Evolutionary conservation across 1,140 invertebrate genomes (phyloP).

Genomic region (Heliothis subflexa): DNA sequence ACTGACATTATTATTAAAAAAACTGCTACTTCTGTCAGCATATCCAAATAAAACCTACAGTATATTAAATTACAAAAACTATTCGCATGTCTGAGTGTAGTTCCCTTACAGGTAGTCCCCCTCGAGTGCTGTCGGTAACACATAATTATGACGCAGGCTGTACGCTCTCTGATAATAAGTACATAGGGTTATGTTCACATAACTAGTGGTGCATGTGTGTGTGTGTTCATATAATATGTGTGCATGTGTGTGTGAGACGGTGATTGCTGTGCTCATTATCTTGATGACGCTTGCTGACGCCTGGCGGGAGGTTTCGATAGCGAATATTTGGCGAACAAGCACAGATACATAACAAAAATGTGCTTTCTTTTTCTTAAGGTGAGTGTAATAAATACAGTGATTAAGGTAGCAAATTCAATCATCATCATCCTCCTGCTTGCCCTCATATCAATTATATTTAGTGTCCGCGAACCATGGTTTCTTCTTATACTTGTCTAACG

Average conservation of each 20-base stretch:
- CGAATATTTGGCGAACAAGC: not conserved
- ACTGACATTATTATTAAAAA: no score
- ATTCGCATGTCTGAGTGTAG: not conserved
- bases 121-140: not conserved
- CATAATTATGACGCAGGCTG: not conserved
- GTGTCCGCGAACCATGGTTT: no score
- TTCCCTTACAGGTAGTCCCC: not conserved
- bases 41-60: not conserved
- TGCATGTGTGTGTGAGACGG: conserved; percentile 13
- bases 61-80: not conserved
- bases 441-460: no score
- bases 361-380: not conserved
- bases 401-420: no score
- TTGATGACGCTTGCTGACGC: conserved; percentile 22
- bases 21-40: no score
- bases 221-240: not conserved
- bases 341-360: not conserved
- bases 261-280: conserved; percentile 43
- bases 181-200: conserved; percentile 7
- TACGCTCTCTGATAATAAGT: not conserved
- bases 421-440: no score
- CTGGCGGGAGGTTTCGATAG: conserved; percentile 14
- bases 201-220: not conserved
- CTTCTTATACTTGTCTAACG: no score
- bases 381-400: no score